Evolutionary conservation across 2,888 invertebrate species (phyloP), one percentile per base, ranked within the genome.

Genomic region (Drosophila merina): DNA sequence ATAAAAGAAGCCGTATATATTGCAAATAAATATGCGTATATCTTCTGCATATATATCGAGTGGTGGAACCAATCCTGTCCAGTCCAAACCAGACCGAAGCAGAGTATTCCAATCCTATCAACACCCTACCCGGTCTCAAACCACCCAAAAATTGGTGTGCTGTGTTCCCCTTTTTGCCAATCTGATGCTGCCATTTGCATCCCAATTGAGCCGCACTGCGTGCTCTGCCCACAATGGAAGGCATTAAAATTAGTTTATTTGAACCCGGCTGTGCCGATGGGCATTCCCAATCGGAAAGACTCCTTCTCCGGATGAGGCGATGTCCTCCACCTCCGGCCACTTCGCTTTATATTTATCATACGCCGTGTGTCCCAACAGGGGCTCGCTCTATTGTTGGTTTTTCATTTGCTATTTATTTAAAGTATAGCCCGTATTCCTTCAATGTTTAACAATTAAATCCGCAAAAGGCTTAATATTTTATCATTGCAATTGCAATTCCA

Each of bases 221-320:
- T 85, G 84, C 75, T 64, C 51, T 55, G 58, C 64, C 66, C 72
- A 71, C 74, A 72, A 76, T 73, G 75, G 52, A 69, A 73, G 84
- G 84, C 75, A 86, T 85, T 86, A 86, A 83, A 83, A 81, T 86
- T 83, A 83, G 86, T 86, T 86, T 85, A 81, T 83, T 81, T 84
- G 73, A 79, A 73, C 71, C 71, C 73, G 73, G 57, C 70, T 62
- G 63, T 45, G 64, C 50, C 71, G 58, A 67, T 54, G 69, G 75
- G 68, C 69, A 66, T 69, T 77, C 51, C 45, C 71, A 48, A 57
- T 55, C 54, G 60, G 49, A 42, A 20, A 26, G n/a, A 55, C 36
- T 6, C 26, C 8, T 52, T 33, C 25, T 10, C 44, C 9, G 25
- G 20, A 4, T 2, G 36, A 36, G 36, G 0, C 6, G n/a, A 6